Evolutionary conservation across 2,888 invertebrate genomes (phyloP).

Genomic region (Amitus sp.): DNA sequence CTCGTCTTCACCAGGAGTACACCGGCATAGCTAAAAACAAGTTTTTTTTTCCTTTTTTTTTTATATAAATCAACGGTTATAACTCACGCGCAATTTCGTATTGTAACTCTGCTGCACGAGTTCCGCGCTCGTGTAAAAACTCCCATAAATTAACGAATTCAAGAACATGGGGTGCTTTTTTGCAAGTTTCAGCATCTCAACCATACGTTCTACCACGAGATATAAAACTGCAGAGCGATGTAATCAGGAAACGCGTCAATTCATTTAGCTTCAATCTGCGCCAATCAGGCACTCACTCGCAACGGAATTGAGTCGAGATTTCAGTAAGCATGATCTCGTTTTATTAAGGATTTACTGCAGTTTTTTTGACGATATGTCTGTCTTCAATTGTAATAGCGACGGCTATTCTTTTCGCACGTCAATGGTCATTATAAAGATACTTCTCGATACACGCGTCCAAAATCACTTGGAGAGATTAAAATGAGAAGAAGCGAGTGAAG

Average conservation of each 20-base stretch:
- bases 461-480: too few relatives aligned
- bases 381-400: too few relatives aligned
- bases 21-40: too few relatives aligned
- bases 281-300: constrained; percentile 32
- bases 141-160: constrained; percentile 76
- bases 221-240: constrained; percentile 17
- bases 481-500: too few relatives aligned
- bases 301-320: background rate
- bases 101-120: constrained; percentile 81
- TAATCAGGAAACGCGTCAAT: constrained; percentile 29
- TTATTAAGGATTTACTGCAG: too few relatives aligned
- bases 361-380: too few relatives aligned
- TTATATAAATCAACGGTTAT: constrained; percentile 3
- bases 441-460: too few relatives aligned
- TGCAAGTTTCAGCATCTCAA: constrained; percentile 32
- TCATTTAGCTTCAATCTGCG: constrained; percentile 36
- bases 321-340: too few relatives aligned
- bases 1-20: too few relatives aligned
- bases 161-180: constrained; percentile 51
- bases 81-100: constrained; percentile 74
- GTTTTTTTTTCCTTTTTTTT: too few relatives aligned
- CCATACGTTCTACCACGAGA: constrained; percentile 22
- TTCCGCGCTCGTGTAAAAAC: constrained; percentile 82
- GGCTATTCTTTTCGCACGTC: too few relatives aligned
- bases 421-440: too few relatives aligned